A percentile compares a stretch with the other conserved stretches of the same genome.
Conservation (phyloP, 2,797 vertebrate species). For the Sternotherus odoratus region DNA sequence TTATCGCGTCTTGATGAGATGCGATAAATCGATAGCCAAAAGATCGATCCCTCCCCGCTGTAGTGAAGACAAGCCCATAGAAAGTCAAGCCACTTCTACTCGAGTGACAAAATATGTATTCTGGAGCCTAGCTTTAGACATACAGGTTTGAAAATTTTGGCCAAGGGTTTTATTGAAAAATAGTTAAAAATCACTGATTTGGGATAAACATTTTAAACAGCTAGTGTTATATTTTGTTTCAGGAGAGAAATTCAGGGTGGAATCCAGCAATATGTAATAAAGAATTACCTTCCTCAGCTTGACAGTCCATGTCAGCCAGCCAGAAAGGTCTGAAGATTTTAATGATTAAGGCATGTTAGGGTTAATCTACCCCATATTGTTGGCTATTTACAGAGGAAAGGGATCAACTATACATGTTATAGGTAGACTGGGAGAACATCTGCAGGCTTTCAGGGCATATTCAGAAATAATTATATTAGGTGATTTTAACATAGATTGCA, state of each 20-base stretch:
- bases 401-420: constrained; percentile 63
- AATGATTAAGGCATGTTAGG: constrained; percentile 14
- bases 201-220: not conserved
- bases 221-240: constrained; percentile 2
- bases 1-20: no score
- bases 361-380: constrained; percentile 44
- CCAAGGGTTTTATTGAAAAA: not conserved
- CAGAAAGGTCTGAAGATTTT: constrained; percentile 37
- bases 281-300: not conserved
- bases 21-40: no score
- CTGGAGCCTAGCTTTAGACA: not conserved
- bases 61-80: no score
- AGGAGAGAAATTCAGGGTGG: not conserved
- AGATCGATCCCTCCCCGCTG: no score
- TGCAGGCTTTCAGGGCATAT: constrained; percentile 57
- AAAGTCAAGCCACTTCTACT: not conserved
- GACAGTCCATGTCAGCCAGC: not conserved
- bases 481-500: constrained; percentile 20
- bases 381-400: constrained; percentile 63
- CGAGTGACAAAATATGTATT: not conserved
- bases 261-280: not conserved
- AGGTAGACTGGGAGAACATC: constrained; percentile 73
- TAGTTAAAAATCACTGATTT: not conserved
- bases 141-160: not conserved
- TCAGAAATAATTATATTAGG: constrained; percentile 64